Evolutionary conservation across 2,113 vertebrate species (phyloP).

Genomic region (Syngnathus typhle): DNA sequence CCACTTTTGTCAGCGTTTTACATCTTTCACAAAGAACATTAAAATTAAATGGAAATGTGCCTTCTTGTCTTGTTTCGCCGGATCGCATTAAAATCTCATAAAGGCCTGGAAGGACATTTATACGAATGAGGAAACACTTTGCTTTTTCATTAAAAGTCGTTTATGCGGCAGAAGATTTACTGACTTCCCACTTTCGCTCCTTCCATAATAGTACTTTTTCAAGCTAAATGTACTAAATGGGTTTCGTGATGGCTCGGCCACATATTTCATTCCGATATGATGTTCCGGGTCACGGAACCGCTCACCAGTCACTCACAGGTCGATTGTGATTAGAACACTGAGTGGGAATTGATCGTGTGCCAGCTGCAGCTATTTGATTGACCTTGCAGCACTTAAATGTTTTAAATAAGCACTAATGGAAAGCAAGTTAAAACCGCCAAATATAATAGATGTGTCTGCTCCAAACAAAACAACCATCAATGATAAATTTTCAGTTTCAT

Average conservation of each 20-base stretch:
- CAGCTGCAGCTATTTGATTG: neutral
- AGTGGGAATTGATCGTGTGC: neutral
- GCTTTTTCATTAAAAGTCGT: neutral
- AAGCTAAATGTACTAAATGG: neutral
- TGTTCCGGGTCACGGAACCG: neutral
- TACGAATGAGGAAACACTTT: neutral
- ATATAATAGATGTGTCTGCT: neutral
- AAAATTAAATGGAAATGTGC: neutral
- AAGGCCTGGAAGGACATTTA: neutral
- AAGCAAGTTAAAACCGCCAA: neutral
- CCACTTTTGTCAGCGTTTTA: neutral
- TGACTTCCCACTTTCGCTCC: neutral
- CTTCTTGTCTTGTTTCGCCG: neutral
- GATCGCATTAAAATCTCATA: constrained; percentile 5
- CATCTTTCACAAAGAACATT: neutral
- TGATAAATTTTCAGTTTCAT: neutral
- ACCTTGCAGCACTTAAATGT: neutral
- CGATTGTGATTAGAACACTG: neutral
- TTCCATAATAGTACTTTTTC: neutral
- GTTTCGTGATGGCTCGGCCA: neutral
- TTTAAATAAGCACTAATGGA: neutral
- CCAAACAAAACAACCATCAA: neutral
- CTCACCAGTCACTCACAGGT: neutral
- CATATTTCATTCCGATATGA: neutral
- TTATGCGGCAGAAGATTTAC: neutral